Base-by-base conservation (phyloP, 2,888 invertebrate species). In the Papilio protenor region DNA sequence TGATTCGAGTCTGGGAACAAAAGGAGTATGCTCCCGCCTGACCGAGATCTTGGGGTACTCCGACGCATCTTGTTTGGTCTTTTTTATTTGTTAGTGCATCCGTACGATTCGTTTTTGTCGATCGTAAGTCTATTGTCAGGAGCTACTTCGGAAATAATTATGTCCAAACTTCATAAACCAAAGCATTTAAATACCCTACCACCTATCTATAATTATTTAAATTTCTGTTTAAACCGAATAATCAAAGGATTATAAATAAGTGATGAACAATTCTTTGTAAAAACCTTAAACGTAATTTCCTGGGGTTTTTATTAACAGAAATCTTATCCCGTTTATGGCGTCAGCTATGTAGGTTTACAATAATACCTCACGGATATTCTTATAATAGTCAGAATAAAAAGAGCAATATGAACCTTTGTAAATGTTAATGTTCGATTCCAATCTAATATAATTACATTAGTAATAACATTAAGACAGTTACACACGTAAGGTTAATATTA, bases 21-120 rank as follows among this genome's bases (percentile, higher is more conserved):
- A 94, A 94, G 94, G 88, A 93, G 88, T 92, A 89, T 88, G 92
- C 92, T 92, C 90, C 92, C 88, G 93, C 91, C 92, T 94, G 94
- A 94, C 94, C 94, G 94, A 94, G 94, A 94, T 94, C 93, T 93
- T 88, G 84, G 92, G 89, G 92, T 92, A 93, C 92, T 91, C 91
- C 91, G 89, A 85, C 91, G 91, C 91, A 91, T 92, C 91, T 90
- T 87, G 90, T 89, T 90, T 89, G 82, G 81, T 40, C 77, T 82
- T 81, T 87, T 90, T 90, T 89, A 87, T 88, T 90, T 89, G 89
- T 89, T 87, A 87, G 87, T 89, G 89, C 89, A 87, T 91, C 90
- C 90, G 89, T 89, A 91, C 92, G 94, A 93, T 94, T 93, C 88
- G 92, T 93, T 92, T 91, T 90, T 89, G 88, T 89, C 83, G 92